Percentiles rank a stretch among this genome's conserved stretches.
Evolutionary conservation across 1,140 invertebrate genomes (phyloP).

Genomic region (Anthonomus grandis): DNA sequence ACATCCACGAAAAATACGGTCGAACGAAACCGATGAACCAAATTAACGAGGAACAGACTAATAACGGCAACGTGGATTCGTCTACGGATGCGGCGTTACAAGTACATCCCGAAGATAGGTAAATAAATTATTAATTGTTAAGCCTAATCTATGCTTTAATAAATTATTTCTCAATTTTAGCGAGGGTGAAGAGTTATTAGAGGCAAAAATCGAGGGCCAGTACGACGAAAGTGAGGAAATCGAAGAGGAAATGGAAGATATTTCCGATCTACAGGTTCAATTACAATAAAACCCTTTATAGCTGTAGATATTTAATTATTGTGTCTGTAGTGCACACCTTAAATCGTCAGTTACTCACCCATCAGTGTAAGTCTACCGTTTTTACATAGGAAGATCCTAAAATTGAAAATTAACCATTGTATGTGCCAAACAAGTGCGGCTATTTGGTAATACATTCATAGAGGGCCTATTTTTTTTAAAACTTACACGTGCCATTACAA

Average conservation of each 20-base stretch:
- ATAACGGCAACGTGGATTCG: conserved; percentile 24
- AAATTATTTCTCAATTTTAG: neutral
- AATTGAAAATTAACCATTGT: too few relatives aligned
- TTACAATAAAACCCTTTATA: conserved; percentile 37
- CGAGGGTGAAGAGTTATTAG: conserved; percentile 40
- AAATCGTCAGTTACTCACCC: too few relatives aligned
- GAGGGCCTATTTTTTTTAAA: too few relatives aligned
- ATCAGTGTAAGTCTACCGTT: too few relatives aligned
- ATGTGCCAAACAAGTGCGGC: too few relatives aligned
- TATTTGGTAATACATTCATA: too few relatives aligned
- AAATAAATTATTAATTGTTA: neutral
- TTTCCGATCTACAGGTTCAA: conserved; percentile 45
- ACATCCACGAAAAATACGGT: conserved; percentile 55
- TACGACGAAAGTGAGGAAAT: conserved; percentile 38
- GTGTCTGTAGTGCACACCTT: too few relatives aligned
- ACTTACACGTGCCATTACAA: too few relatives aligned
- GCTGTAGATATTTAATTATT: neutral
- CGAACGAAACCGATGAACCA: conserved; percentile 47
- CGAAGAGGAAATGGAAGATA: conserved; percentile 42
- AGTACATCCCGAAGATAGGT: conserved; percentile 26
- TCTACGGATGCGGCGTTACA: conserved; percentile 24
- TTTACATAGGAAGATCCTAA: too few relatives aligned
- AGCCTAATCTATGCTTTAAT: too few relatives aligned
- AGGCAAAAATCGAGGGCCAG: conserved; percentile 40
- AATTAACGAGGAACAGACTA: conserved; percentile 20